Conservation (phyloP, 2,797 vertebrate genomes). For the Erpetoichthys calabaricus region DNA sequence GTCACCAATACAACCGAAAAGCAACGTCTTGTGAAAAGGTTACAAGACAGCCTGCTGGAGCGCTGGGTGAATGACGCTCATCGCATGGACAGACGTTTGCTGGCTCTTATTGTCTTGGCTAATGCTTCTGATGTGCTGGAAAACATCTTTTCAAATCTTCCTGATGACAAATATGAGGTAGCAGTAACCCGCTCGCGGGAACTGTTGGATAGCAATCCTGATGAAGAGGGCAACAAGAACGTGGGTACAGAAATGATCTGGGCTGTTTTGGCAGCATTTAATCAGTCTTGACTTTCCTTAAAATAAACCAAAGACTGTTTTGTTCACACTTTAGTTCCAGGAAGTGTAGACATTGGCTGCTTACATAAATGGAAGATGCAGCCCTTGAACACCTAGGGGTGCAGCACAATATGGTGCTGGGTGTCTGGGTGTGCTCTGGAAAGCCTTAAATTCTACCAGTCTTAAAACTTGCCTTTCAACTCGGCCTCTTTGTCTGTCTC, state of each 20-base stretch:
- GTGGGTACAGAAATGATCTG: slow-evolving; percentile 55
- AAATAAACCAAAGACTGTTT: no score
- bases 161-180: slow-evolving; percentile 48
- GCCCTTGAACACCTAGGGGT: no score
- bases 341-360: no score
- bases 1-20: slow-evolving; percentile 54
- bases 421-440: no score
- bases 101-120: slow-evolving; percentile 57
- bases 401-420: no score
- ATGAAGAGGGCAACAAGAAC: slow-evolving; percentile 45
- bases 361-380: no score
- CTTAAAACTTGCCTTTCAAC: no score
- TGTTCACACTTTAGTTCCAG: no score
- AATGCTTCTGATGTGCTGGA: slow-evolving; percentile 61
- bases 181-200: slow-evolving; percentile 48
- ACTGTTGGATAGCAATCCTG: slow-evolving; percentile 55
- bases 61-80: slow-evolving; percentile 55
- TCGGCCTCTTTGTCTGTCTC: no score
- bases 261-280: slow-evolving; percentile 65
- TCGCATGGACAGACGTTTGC: slow-evolving; percentile 49
- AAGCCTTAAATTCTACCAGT: no score
- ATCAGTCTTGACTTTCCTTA: slow-evolving; percentile 36
- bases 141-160: slow-evolving; percentile 43
- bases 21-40: slow-evolving; percentile 49
- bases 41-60: slow-evolving; percentile 56